phyloP scores from a whole-genome alignment of 1,140 invertebrate species.

The Listronotus bonariensis region DNA sequence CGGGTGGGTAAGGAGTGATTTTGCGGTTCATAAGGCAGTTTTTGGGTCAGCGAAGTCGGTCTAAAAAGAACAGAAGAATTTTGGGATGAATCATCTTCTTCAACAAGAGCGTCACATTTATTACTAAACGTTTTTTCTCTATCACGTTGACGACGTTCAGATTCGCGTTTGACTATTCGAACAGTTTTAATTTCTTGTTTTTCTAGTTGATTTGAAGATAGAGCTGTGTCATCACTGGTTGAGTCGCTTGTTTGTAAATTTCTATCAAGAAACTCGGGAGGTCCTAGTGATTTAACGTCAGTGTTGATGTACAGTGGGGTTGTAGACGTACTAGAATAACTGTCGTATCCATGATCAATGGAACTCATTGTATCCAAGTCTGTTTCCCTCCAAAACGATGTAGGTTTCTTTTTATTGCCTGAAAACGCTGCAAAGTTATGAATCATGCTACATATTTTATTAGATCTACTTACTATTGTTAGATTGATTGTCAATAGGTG shows the following conservation, averaged over 20 bases:
- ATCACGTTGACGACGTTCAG: constrained; percentile 80
- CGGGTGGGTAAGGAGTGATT: constrained; percentile 35
- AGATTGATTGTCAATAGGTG: constrained; percentile 20
- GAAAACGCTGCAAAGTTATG: constrained; percentile 5
- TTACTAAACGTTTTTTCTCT: constrained; percentile 58
- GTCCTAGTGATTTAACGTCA: constrained; percentile 38
- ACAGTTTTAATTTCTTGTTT: constrained; percentile 91
- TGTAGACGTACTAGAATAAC: constrained; percentile 36
- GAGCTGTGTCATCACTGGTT: constrained; percentile 46
- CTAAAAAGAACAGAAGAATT: constrained; percentile 44
- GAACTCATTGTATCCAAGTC: constrained; percentile 81
- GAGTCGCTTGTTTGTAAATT: constrained; percentile 46
- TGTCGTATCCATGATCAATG: constrained; percentile 62
- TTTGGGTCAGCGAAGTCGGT: constrained; percentile 42
- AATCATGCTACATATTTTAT: not conserved
- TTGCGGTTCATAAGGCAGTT: constrained; percentile 31
- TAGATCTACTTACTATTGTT: constrained; percentile 5
- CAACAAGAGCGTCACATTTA: constrained; percentile 50
- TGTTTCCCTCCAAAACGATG: constrained; percentile 81
- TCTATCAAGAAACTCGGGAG: constrained; percentile 42
- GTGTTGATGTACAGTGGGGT: constrained; percentile 50
- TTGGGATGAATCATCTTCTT: constrained; percentile 50
- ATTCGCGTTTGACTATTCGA: constrained; percentile 89
- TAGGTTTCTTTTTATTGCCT: constrained; percentile 51
- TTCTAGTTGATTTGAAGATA: constrained; percentile 63